Evolutionary conservation across 2,113 vertebrate species (phyloP).

Genomic region (Thunnus maccoyii): DNA sequence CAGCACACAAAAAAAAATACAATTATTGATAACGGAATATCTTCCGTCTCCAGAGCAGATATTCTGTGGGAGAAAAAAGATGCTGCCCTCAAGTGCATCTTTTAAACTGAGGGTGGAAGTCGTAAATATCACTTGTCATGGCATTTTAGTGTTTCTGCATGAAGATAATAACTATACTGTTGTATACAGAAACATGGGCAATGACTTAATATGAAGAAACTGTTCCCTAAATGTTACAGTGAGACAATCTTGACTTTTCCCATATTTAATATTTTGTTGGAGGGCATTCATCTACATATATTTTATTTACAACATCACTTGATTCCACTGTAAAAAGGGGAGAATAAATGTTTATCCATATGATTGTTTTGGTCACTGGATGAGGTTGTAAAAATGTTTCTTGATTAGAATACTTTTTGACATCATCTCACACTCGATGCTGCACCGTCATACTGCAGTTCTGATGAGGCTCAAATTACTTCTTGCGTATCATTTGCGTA

Average conservation of each 20-base stretch:
- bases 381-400: background rate
- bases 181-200: background rate
- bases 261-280: background rate
- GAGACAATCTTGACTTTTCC: background rate
- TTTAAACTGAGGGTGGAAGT: background rate
- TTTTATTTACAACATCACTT: background rate
- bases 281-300: no score
- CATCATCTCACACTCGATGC: background rate
- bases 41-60: background rate
- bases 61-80: background rate
- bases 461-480: conserved; percentile 22
- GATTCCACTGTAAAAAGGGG: background rate
- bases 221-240: background rate
- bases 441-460: background rate
- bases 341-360: background rate
- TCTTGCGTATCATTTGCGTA: conserved; percentile 13
- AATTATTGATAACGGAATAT: conserved; percentile 13
- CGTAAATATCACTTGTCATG: background rate
- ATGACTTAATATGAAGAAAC: background rate
- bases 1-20: background rate
- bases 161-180: background rate
- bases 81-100: background rate
- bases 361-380: background rate
- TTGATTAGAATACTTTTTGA: background rate
- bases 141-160: background rate